phyloP scores from a whole-genome alignment of 1,140 invertebrate species.

The Frieseomelitta varia region DNA sequence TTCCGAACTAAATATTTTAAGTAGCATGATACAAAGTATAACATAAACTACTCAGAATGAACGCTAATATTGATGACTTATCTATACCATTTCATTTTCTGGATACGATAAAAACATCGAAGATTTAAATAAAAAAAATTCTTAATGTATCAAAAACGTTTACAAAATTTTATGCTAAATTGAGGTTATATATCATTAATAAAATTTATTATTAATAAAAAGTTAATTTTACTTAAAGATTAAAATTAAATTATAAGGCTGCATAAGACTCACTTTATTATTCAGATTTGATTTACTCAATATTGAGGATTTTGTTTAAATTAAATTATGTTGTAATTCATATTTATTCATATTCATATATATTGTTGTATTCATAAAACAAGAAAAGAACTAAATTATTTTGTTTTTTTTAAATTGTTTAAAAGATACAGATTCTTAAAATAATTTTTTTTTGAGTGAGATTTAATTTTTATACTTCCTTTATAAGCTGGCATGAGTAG shows the following conservation, averaged over 20 bases:
- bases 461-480: neutral
- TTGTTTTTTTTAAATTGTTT: too few relatives aligned
- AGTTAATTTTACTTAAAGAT: neutral
- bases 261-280: neutral
- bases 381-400: too few relatives aligned
- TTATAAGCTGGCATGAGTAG: neutral
- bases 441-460: too few relatives aligned
- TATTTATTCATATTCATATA: too few relatives aligned
- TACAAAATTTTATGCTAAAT: neutral
- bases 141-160: neutral
- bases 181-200: neutral
- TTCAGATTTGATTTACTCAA: too few relatives aligned
- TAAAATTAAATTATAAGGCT: neutral
- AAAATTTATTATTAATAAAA: neutral
- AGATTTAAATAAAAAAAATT: neutral
- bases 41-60: too few relatives aligned
- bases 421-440: too few relatives aligned
- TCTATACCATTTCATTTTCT: neutral
- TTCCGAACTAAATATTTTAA: too few relatives aligned
- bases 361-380: too few relatives aligned
- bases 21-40: too few relatives aligned
- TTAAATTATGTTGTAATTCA: neutral
- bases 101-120: neutral
- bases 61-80: too few relatives aligned
- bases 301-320: neutral